Conservation (phyloP, 2,797 vertebrate genomes). For the Fundulus diaphanus region DNA sequence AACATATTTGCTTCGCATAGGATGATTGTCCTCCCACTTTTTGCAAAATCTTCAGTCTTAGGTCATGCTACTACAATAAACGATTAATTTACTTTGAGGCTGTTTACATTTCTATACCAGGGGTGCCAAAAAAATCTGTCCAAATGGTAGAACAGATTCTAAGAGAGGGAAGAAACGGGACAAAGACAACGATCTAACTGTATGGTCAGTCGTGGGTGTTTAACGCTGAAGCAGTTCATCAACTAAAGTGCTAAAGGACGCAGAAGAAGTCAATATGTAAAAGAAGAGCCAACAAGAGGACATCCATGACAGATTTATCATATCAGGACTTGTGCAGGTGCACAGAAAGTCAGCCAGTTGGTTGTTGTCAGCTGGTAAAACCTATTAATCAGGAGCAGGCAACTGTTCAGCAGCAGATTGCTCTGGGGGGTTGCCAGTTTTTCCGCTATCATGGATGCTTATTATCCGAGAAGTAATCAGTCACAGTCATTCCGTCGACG, state of each 20-base stretch:
- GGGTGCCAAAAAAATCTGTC: not conserved
- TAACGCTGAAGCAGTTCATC: not conserved
- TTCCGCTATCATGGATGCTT: slow-evolving; percentile 33
- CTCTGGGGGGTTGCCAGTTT: slow-evolving; percentile 26
- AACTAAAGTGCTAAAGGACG: not conserved
- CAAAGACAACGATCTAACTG: not conserved
- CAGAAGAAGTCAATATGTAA: not conserved
- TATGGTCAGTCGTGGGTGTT: not conserved
- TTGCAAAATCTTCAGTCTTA: not conserved
- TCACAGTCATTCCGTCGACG: slow-evolving; percentile 23
- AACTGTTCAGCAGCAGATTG: slow-evolving; percentile 51
- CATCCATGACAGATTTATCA: not conserved
- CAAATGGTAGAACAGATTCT: not conserved
- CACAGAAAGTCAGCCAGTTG: slow-evolving; percentile 9
- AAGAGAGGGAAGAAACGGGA: not conserved
- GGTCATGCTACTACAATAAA: not conserved
- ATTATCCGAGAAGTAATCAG: slow-evolving; percentile 35
- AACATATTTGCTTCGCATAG: not conserved
- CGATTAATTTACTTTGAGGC: not conserved
- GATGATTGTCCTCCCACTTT: not conserved
- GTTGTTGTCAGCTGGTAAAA: slow-evolving; percentile 24
- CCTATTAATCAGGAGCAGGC: slow-evolving; percentile 52
- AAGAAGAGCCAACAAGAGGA: not conserved
- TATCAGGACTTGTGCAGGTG: not conserved
- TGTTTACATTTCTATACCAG: not conserved